Percentiles rank a stretch among this genome's conserved stretches.
Conservation (phyloP, 2,888 invertebrate species). For the Acanthacorydalis orientalis region DNA sequence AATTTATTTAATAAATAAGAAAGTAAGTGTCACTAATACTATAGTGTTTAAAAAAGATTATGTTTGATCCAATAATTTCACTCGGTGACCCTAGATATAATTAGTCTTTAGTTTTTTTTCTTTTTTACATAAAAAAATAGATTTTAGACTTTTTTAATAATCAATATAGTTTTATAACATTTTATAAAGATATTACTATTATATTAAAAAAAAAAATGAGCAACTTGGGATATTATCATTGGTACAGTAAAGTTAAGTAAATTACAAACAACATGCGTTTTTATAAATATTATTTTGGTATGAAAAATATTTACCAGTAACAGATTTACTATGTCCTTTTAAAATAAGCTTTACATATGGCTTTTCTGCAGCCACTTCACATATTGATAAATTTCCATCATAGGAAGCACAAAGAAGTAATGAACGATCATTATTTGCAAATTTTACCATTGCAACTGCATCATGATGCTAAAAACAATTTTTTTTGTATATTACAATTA, state of each 20-base stretch:
- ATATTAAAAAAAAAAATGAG: too few relatives aligned
- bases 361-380: slow-evolving; percentile 54
- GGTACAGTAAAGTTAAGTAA: too few relatives aligned
- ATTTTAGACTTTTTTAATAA: too few relatives aligned
- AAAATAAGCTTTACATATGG: slow-evolving; percentile 54
- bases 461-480: slow-evolving; percentile 40
- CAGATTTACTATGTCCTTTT: slow-evolving; percentile 57
- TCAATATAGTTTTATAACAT: too few relatives aligned
- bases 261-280: too few relatives aligned
- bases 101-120: too few relatives aligned
- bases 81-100: too few relatives aligned
- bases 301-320: slow-evolving; percentile 38
- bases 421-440: slow-evolving; percentile 71
- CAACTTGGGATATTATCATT: too few relatives aligned
- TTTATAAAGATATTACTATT: too few relatives aligned
- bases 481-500: slow-evolving; percentile 1
- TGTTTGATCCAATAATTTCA: too few relatives aligned
- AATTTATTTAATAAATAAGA: neutral
- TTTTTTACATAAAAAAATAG: too few relatives aligned
- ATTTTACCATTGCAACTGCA: slow-evolving; percentile 61
- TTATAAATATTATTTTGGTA: neutral
- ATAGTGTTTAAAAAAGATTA: too few relatives aligned
- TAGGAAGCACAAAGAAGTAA: slow-evolving; percentile 63
- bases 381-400: slow-evolving; percentile 65
- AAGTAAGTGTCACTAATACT: neutral